Conservation (phyloP, 2,888 invertebrate species). For the Chloroclystis v-ata region DNA sequence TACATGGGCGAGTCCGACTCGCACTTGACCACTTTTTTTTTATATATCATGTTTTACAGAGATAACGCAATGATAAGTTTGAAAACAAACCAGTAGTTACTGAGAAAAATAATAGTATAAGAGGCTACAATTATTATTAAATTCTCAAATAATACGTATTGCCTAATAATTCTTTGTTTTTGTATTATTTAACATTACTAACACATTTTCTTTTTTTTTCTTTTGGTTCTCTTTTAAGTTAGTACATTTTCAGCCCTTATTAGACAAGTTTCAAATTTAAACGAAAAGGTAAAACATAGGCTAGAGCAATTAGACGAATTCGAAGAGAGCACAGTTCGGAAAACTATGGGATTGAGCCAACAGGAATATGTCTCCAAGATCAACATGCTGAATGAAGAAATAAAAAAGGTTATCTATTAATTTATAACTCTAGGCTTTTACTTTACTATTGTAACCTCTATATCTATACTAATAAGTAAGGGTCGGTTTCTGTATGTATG, state of each 20-base stretch:
- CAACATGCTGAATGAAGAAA: slow-evolving; percentile 92
- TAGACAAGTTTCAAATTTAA: slow-evolving; percentile 87
- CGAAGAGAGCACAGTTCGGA: slow-evolving; percentile 91
- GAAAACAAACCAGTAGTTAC: too few species aligned
- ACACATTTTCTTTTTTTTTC: slow-evolving; percentile 23
- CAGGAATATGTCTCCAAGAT: slow-evolving; percentile 94
- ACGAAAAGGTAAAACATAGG: slow-evolving; percentile 92
- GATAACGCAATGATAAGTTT: too few species aligned
- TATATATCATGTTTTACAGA: too few species aligned
- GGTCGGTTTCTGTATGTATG: too few species aligned
- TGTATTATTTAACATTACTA: not conserved
- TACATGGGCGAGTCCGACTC: too few species aligned
- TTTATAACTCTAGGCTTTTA: not conserved
- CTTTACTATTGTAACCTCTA: too few species aligned
- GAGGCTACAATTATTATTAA: too few species aligned
- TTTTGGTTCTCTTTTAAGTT: slow-evolving; percentile 64
- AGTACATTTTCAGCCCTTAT: slow-evolving; percentile 82
- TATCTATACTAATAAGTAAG: too few species aligned
- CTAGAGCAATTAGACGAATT: slow-evolving; percentile 96
- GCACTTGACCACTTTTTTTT: too few species aligned
- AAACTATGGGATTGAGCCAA: slow-evolving; percentile 93
- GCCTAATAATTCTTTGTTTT: too few species aligned
- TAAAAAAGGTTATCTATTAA: slow-evolving; percentile 77
- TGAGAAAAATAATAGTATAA: too few species aligned
- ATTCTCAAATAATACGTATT: too few species aligned